Conservation (phyloP, 2,888 invertebrate genomes). For the Acronicta alni region DNA sequence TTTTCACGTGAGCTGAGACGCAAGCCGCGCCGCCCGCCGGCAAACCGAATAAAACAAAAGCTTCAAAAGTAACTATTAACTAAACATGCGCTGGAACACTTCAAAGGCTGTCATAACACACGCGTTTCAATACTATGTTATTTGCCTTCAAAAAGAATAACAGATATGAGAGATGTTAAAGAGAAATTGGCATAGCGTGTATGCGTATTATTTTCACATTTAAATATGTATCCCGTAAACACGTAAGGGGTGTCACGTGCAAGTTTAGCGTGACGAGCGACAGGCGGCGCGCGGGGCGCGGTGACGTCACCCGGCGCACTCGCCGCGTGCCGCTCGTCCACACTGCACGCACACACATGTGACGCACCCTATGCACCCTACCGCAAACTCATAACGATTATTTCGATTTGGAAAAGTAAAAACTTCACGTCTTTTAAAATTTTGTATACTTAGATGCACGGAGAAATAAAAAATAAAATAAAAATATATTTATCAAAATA, state of each 20-base stretch:
- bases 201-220: neutral
- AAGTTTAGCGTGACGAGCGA: slow-evolving; percentile 16
- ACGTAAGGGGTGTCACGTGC: neutral
- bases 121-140: neutral
- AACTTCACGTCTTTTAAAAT: no score
- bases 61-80: slow-evolving; percentile 28
- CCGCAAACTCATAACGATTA: no score
- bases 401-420: no score
- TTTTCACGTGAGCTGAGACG: slow-evolving; percentile 52
- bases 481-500: no score
- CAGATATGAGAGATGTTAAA: neutral
- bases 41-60: slow-evolving; percentile 37
- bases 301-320: slow-evolving; percentile 1
- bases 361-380: no score
- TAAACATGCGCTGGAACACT: slow-evolving; percentile 33
- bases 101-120: slow-evolving; percentile 27
- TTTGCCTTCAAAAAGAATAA: slow-evolving; percentile 8
- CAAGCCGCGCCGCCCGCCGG: slow-evolving; percentile 1
- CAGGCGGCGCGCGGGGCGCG: slow-evolving; percentile 1
- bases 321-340: neutral
- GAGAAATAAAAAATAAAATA: no score
- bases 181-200: neutral
- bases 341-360: neutral
- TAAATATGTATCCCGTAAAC: neutral
- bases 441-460: no score